Base-by-base conservation (phyloP, 30 jellyfish, hydroid and myxozoan genomes). In the Aurelia coerulea region DNA sequence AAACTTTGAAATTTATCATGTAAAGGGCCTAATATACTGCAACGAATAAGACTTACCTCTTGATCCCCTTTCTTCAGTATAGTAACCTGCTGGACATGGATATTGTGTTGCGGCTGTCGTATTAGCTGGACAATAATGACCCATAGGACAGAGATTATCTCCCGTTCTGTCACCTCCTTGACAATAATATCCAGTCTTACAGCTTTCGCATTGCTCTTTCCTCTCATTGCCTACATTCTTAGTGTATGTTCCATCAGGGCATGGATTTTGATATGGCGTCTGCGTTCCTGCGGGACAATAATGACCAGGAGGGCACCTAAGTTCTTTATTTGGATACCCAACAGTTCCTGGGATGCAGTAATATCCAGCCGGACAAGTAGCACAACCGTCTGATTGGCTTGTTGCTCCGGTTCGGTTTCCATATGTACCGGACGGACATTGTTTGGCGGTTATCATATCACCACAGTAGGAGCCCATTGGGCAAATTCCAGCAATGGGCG, bases 341-440 rank as follows among this genome's bases (percentile, higher is more conserved):
- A 83, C 90, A 5, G 99, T 95, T 31, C 95, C 99, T 70, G 71
- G 88, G 37, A 81, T 83, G 76, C 99, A 95, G 90, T 83, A 95
- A 78, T 83, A 95, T 17, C 99, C 99, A 11, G 95, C 78, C 15
- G 99, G 99, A 75, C 99, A 95, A 2, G 89, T 54, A 31, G 96
- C 90, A 87, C 99, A 95, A 32, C 97, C 99, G 62, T 78, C 94
- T 5, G 91, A 70, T 16, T 68, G 89, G 67, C 97, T 86, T 13
- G 91, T 60, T 31, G 97, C 99, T 34, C 99, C 99, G 14, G 95
- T 78, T 62, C 64, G 74, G 76, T 90, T 90, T 15, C 99, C 99
- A 53, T 95, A 95, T 4, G 98, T 95, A 10, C 99, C 99, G 12
- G 98, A 66, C 14, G 99, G 99, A 84, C 99, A 95, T 50, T 68